Evolutionary conservation across 2,888 invertebrate species (phyloP), one percentile per base, ranked within the genome.

Genomic region (Oxytorus armatus): DNA sequence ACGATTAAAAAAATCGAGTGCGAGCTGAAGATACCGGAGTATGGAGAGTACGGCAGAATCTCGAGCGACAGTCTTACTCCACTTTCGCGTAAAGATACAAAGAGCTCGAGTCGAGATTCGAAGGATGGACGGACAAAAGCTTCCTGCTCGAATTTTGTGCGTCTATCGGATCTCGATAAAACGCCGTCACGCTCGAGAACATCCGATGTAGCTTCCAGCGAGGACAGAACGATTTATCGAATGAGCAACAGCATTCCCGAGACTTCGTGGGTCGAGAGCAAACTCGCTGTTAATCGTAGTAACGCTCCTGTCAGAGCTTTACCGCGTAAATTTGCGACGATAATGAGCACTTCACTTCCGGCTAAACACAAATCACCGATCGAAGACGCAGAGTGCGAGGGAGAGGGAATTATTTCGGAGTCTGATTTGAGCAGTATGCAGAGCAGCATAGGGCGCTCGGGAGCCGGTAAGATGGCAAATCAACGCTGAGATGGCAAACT

Each of bases 131-230:
- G n/a, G 44, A 63, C 63, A 16, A 63, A 18, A 81, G 88, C 93
- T 14, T 42, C 42, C 25, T 16, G 93, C 23, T 92, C 92, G 23
- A 92, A 93, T 70, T 96, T 96, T 88, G 97, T 97, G 0, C 95
- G 95, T 87, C 92, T 97, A 5, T 97, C 97, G 0, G 97, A 97
- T 89, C 93, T 97, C 90, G 96, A 97, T 89, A 96, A 95, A 86
- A 93, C 94, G 3, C 93, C 93, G 5, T 92, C 92, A 42, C 94
- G 93, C 70, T 92, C 93, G 57, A 94, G 93, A 25, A 85, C 93
- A 0, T 51, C 85, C 1, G 87, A 88, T 0, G 61, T 49, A 3
- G 29, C 16, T 0, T 10, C 77, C 14, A 84, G 79, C 81, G 89
- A 83, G 83, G 91, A 82, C 82, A 89, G 85, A 88, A 87, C 77